phyloP scores from a whole-genome alignment of 2,888 invertebrate species.

The Gymnosoma rotundatum region DNA sequence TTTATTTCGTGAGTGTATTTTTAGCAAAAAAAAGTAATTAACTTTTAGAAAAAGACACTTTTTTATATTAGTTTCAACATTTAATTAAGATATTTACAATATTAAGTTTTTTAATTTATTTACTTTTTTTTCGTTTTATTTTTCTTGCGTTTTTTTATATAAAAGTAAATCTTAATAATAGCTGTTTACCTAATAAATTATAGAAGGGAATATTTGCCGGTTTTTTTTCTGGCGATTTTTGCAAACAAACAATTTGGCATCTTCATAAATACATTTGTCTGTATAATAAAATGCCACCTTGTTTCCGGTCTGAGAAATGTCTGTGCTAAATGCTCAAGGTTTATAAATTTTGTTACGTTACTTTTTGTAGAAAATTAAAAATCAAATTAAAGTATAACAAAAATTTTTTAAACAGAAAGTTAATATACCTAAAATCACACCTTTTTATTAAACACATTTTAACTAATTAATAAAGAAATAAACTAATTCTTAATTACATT shows the following conservation, averaged over 20 bases:
- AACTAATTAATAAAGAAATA: too few species aligned
- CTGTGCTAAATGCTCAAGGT: slow-evolving; percentile 19
- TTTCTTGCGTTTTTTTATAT: not conserved
- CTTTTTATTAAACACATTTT: not conserved
- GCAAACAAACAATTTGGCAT: not conserved
- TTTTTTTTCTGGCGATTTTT: too few species aligned
- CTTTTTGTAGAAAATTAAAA: not conserved
- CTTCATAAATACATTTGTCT: not conserved
- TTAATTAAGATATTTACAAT: slow-evolving; percentile 3
- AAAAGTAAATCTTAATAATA: too few species aligned
- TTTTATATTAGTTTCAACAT: slow-evolving; percentile 27
- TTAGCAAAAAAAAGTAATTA: slow-evolving; percentile 50
- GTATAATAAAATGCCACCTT: slow-evolving; percentile 3
- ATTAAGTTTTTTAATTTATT: not conserved
- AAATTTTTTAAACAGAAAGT: not conserved
- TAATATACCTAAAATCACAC: not conserved
- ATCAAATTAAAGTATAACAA: not conserved
- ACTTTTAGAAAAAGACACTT: slow-evolving; percentile 53
- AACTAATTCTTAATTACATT: too few species aligned
- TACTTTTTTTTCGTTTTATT: not conserved
- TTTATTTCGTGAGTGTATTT: slow-evolving; percentile 16
- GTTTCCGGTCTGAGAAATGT: not conserved
- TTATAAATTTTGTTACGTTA: not conserved
- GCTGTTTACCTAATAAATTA: not conserved
- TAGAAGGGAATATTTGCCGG: not conserved